phyloP scores from a whole-genome alignment of 2,797 vertebrate species.

The Pangasius mekongensis region DNA sequence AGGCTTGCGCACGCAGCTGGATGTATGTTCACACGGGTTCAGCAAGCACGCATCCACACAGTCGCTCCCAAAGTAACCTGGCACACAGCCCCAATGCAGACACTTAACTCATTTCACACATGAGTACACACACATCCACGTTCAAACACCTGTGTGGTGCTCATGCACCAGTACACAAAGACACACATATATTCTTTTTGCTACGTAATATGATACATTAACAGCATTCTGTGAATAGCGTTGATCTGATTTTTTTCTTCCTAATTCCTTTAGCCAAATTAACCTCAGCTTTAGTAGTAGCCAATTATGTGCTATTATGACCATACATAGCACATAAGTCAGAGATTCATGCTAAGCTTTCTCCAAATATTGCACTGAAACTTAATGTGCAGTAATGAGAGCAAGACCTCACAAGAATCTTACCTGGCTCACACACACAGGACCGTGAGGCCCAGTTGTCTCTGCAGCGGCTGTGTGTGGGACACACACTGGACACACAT shows the following conservation, averaged over 20 bases:
- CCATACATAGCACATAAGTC: not conserved
- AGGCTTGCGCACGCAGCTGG: constrained; percentile 77
- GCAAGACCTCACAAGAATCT: not conserved
- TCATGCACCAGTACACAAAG: not conserved
- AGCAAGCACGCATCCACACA: constrained; percentile 84
- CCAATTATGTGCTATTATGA: not conserved
- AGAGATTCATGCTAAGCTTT: not conserved
- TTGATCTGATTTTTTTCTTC: not conserved
- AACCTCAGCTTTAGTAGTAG: not conserved
- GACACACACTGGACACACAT: constrained; percentile 78
- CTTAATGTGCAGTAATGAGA: constrained; percentile 16
- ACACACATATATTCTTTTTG: not conserved
- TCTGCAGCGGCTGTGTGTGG: constrained; percentile 79
- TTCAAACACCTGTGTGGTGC: not conserved
- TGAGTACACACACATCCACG: constrained; percentile 1
- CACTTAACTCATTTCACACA: constrained; percentile 23
- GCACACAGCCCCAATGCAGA: constrained; percentile 34
- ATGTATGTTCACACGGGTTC: constrained; percentile 86
- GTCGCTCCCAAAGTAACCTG: constrained; percentile 84
- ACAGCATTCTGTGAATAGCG: not conserved
- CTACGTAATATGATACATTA: constrained; percentile 27
- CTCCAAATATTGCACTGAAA: not conserved
- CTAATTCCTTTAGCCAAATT: not conserved
- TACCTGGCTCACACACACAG: constrained; percentile 85
- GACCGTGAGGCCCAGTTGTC: constrained; percentile 80